A percentile compares a stretch with the other conserved stretches of the same genome.
phyloP scores from a whole-genome alignment of 2,888 invertebrate genomes.

The Rhaphigaster nebulosa region DNA sequence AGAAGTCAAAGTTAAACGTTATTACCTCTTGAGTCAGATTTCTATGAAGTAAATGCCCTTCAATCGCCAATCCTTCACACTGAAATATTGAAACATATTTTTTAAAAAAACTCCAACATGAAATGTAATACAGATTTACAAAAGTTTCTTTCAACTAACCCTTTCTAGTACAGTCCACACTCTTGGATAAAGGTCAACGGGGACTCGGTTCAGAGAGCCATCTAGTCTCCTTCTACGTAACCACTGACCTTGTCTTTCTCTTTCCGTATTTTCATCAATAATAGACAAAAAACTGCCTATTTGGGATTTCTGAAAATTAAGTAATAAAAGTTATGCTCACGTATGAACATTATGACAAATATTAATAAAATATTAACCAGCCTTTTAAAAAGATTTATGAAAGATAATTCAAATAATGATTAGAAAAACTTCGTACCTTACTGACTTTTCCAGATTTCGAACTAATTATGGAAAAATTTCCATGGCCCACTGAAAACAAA shows the following conservation, averaged over 20 bases:
- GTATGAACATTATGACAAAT: not conserved
- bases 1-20: not conserved
- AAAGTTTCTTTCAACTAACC: constrained; percentile 70
- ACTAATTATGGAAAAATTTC: constrained; percentile 89
- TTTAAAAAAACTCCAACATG: not conserved
- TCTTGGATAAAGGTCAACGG: constrained; percentile 94
- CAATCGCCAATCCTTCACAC: constrained; percentile 95
- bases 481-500: constrained; percentile 79
- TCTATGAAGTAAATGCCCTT: constrained; percentile 90
- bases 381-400: not conserved
- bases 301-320: constrained; percentile 70
- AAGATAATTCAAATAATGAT: too few species aligned
- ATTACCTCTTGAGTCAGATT: constrained; percentile 90
- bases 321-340: not conserved
- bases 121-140: not conserved
- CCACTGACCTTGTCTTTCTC: constrained; percentile 93
- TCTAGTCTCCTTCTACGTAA: constrained; percentile 92
- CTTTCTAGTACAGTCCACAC: constrained; percentile 93
- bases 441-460: constrained; percentile 89
- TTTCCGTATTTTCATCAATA: constrained; percentile 67
- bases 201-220: constrained; percentile 97
- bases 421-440: constrained; percentile 76
- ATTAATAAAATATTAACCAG: not conserved
- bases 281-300: constrained; percentile 71
- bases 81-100: constrained; percentile 68